Conservation (phyloP, 2,113 vertebrate species). For the Rallus limicola region DNA sequence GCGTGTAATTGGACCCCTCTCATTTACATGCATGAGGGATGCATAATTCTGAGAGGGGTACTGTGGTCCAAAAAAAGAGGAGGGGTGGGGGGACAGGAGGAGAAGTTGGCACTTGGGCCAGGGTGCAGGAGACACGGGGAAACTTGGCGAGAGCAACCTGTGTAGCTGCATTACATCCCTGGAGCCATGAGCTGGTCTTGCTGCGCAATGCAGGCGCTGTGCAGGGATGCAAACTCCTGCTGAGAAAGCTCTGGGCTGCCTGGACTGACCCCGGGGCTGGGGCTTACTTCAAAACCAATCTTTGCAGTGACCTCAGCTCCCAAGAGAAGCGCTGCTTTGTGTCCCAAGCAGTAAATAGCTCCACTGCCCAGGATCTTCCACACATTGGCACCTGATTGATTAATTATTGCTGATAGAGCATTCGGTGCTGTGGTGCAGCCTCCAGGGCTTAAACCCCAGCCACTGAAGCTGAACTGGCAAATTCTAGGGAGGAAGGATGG, state of each 20-base stretch:
- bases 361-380: slow-evolving; percentile 48
- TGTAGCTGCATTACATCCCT: fast-evolving
- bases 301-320: slow-evolving; percentile 35
- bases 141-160: fast-evolving
- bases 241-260: neutral
- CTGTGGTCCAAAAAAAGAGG: neutral
- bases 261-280: neutral
- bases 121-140: neutral
- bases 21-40: slow-evolving; percentile 80
- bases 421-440: neutral
- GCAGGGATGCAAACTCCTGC: neutral
- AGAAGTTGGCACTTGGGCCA: neutral
- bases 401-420: slow-evolving; percentile 43
- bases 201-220: neutral
- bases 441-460: slow-evolving; percentile 8
- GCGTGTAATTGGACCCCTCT: slow-evolving; percentile 78
- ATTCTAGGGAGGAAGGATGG: neutral
- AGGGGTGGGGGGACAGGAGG: too few relatives aligned
- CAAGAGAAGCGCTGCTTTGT: slow-evolving; percentile 42
- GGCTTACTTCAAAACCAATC: neutral
- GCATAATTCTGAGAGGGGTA: slow-evolving; percentile 40
- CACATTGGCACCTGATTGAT: slow-evolving; percentile 60
- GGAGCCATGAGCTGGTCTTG: fast-evolving
- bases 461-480: neutral
- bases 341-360: slow-evolving; percentile 25